A percentile compares a stretch with the other conserved stretches of the same genome.
Evolutionary conservation across 2,888 invertebrate species (phyloP).

Genomic region (Galerucella nymphaeae): DNA sequence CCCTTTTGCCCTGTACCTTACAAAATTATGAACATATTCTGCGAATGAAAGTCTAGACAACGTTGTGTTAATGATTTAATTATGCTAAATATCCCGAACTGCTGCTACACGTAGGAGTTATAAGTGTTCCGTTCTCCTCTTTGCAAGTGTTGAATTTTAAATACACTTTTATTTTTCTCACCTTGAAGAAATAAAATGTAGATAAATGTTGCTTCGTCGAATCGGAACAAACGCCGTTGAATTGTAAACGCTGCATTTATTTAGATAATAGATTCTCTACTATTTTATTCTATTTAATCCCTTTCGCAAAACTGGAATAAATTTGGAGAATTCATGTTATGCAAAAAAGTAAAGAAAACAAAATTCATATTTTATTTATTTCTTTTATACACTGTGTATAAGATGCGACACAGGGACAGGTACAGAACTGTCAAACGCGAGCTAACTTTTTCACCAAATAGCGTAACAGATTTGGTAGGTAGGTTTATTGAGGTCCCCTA

Average conservation of each 20-base stretch:
- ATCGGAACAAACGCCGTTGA: conserved; percentile 1
- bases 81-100: not conserved
- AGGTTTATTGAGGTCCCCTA: too few species aligned
- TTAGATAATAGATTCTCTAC: not conserved
- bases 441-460: too few species aligned
- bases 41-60: conserved; percentile 5
- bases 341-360: too few species aligned
- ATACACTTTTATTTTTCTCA: conserved; percentile 11
- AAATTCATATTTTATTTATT: too few species aligned
- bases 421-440: too few species aligned
- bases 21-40: not conserved
- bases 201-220: conserved; percentile 6
- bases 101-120: conserved; percentile 5
- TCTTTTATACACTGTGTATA: too few species aligned
- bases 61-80: conserved; percentile 3
- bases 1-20: not conserved
- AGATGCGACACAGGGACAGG: too few species aligned
- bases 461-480: too few species aligned
- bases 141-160: conserved; percentile 14
- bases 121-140: conserved; percentile 12
- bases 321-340: too few species aligned
- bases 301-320: not conserved
- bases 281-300: not conserved
- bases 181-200: conserved; percentile 11
- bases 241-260: not conserved